phyloP scores from a whole-genome alignment of 2,113 vertebrate genomes.

The Nasalis larvatus region DNA sequence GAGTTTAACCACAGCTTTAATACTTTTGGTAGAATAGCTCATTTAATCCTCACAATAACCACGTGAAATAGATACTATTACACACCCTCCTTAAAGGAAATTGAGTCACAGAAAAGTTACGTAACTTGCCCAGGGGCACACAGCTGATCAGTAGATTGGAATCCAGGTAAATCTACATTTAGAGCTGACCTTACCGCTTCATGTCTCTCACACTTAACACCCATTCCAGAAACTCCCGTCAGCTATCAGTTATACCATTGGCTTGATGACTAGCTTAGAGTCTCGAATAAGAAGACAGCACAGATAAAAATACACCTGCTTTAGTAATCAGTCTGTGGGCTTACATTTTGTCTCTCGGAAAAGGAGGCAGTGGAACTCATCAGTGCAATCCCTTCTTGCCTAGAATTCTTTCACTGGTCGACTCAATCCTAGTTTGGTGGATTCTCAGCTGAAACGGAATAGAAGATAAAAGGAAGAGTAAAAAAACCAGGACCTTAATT shows the following conservation, averaged over 20 bases:
- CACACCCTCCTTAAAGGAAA: not conserved
- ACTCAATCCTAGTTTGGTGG: not conserved
- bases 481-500: not conserved
- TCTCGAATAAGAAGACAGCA: not conserved
- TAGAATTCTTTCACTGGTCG: not conserved
- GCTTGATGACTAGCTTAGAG: not conserved
- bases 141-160: not conserved
- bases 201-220: not conserved
- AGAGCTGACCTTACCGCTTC: not conserved
- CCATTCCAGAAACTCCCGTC: not conserved
- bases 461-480: not conserved
- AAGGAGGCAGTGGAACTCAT: not conserved
- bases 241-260: not conserved
- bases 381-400: not conserved
- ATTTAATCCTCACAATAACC: not conserved
- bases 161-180: not conserved
- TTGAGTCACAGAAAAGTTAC: not conserved
- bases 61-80: not conserved
- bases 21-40: not conserved
- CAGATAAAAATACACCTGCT: rapidly evolving
- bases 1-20: not conserved
- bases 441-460: not conserved
- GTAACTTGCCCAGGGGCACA: not conserved
- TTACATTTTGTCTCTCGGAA: not conserved
- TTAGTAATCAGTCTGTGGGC: not conserved